These are phyloP conservation scores for Entelurus aequoreus DNA, from an alignment of 2,113 vertebrate genomes.

Conservation along the genomic window DNA sequence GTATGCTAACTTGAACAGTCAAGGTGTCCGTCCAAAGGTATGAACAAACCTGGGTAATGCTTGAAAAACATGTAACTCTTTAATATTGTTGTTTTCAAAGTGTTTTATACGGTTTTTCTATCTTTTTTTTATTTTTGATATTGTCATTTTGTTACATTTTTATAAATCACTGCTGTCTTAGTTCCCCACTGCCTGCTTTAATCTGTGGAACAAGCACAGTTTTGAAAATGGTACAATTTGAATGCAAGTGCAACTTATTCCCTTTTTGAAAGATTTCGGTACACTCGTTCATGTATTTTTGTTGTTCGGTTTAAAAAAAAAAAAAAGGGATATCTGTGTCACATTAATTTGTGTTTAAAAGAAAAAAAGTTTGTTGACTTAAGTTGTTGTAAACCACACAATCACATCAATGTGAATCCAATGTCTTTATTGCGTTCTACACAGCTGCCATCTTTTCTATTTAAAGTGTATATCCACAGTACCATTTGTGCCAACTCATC, in stretches of 20 bases:
- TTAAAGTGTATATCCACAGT: constrained; percentile 45
- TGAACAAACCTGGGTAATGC: constrained; percentile 77
- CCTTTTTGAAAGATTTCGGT: background rate
- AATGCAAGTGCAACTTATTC: constrained; percentile 1
- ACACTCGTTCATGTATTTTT: background rate
- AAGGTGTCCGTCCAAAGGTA: constrained; percentile 69
- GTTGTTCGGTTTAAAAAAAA: background rate
- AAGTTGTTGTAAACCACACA: constrained; percentile 18
- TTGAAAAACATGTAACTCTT: constrained; percentile 71
- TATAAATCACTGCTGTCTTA: constrained; percentile 36
- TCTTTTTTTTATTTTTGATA: constrained; percentile 22
- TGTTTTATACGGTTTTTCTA: constrained; percentile 41
- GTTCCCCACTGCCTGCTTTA: constrained; percentile 11
- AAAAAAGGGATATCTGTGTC: background rate
- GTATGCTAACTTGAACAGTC: constrained; percentile 50
- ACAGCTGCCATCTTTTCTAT: constrained; percentile 49
- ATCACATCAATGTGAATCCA: constrained; percentile 51
- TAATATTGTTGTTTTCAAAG: constrained; percentile 47
- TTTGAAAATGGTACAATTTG: constrained; percentile 10
- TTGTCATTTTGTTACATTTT: constrained; percentile 9
- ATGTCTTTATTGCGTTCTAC: constrained; percentile 44
- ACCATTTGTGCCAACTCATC: constrained; percentile 53
- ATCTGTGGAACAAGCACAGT: constrained; percentile 5
- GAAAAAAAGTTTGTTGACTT: background rate
- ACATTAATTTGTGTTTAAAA: background rate